phyloP scores from a whole-genome alignment of 2,113 vertebrate species.

The Mohoua ochrocephala region DNA sequence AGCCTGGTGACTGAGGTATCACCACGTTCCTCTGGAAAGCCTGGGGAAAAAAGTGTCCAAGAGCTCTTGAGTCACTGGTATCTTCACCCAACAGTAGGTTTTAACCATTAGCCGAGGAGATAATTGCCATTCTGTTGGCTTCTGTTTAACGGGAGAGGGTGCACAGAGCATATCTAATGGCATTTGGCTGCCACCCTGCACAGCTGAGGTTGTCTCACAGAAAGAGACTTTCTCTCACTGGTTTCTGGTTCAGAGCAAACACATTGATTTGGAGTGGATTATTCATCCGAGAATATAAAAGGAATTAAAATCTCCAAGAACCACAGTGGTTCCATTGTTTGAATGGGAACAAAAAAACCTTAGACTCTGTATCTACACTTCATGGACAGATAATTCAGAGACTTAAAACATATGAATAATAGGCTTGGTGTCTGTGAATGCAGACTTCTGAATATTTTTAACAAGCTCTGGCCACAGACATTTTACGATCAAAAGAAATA shows the following conservation, averaged over 20 bases:
- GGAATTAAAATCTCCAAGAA: background rate
- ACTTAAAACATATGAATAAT: background rate
- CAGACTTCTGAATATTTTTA: background rate
- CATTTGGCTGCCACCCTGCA: background rate
- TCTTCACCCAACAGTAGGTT: background rate
- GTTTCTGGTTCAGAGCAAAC: background rate
- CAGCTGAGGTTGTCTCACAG: background rate
- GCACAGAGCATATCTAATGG: background rate
- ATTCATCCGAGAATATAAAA: background rate
- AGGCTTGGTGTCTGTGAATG: background rate
- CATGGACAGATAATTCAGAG: background rate
- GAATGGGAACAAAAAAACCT: slow-evolving; percentile 1
- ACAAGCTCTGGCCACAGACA: background rate
- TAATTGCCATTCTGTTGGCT: background rate
- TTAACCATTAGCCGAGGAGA: background rate
- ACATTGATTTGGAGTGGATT: background rate
- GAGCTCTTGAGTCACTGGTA: background rate
- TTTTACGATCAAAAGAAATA: background rate
- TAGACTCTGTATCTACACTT: background rate
- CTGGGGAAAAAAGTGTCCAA: background rate
- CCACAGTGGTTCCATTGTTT: background rate
- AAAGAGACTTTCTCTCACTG: background rate
- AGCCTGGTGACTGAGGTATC: background rate
- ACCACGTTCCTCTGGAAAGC: background rate
- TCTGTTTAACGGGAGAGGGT: background rate